Percentiles rank a stretch among this genome's conserved stretches.
Evolutionary conservation across 2,888 invertebrate genomes (phyloP).

Genomic region (Thereva nobilitata): DNA sequence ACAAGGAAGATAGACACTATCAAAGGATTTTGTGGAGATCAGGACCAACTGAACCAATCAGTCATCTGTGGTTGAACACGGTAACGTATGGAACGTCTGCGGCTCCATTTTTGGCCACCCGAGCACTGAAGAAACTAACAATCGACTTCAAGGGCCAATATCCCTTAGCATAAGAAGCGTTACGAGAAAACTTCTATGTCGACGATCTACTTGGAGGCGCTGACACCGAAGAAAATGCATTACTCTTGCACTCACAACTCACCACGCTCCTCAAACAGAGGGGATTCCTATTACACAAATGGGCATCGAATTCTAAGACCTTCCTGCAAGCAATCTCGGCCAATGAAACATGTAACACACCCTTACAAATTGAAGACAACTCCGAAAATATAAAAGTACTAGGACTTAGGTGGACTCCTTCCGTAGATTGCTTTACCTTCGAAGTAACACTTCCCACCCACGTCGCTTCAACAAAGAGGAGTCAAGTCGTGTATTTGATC

Average conservation of each 20-base stretch:
- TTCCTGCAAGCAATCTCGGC: too few species aligned
- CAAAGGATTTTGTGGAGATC: background rate
- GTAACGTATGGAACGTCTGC: constrained; percentile 44
- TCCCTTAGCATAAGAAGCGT: constrained; percentile 1
- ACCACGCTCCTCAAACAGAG: background rate
- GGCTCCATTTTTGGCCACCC: constrained; percentile 43
- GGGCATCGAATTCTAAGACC: background rate
- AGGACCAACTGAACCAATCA: constrained; percentile 15
- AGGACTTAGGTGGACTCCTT: background rate
- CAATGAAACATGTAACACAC: too few species aligned
- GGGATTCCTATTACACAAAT: too few species aligned
- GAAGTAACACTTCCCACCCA: background rate
- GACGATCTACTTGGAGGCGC: constrained; percentile 12
- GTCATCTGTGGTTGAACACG: constrained; percentile 41
- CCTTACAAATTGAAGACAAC: background rate
- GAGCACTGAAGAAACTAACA: constrained; percentile 42
- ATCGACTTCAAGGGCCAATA: background rate
- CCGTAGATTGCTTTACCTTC: background rate
- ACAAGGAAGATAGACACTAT: background rate
- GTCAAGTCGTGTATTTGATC: too few species aligned
- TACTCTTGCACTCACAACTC: background rate
- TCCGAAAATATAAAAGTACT: too few species aligned
- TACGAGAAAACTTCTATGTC: constrained; percentile 1
- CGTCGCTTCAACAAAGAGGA: too few species aligned
- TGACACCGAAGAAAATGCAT: background rate